A percentile compares a stretch with the other conserved stretches of the same genome.
These are phyloP conservation scores for Cryptophagus acutangulus DNA, from an alignment of 2,888 invertebrate genomes.

Conservation along the genomic window DNA sequence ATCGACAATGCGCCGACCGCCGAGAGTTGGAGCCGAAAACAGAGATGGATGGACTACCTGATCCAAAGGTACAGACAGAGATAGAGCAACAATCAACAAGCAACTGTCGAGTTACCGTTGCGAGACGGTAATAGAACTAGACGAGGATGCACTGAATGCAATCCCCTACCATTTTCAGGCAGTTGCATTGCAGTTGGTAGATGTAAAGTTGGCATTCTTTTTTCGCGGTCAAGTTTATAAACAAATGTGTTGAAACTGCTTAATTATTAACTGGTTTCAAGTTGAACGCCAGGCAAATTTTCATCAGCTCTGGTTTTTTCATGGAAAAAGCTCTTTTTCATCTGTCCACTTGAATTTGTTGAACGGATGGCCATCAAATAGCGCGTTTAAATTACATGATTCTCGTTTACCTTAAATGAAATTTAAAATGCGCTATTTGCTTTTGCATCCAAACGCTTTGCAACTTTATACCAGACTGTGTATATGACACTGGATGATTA, in stretches of 20 bases:
- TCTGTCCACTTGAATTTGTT: background rate
- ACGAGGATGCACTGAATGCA: slow-evolving; percentile 10
- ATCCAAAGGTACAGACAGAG: slow-evolving; percentile 13
- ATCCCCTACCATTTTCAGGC: slow-evolving; percentile 5
- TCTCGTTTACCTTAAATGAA: slow-evolving; percentile 4
- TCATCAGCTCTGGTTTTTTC: background rate
- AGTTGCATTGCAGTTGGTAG: background rate
- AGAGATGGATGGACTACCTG: slow-evolving; percentile 12
- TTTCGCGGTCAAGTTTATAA: background rate
- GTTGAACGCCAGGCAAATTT: background rate
- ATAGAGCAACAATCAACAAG: slow-evolving; percentile 29
- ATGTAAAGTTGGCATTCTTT: background rate
- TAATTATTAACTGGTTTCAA: background rate
- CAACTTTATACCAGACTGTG: too few relatives aligned
- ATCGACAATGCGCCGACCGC: slow-evolving; percentile 19
- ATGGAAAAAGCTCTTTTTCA: background rate
- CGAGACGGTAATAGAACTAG: slow-evolving; percentile 11
- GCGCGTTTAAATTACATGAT: background rate
- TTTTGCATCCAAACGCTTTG: too few relatives aligned
- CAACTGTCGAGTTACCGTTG: slow-evolving; percentile 22
- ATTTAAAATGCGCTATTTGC: background rate
- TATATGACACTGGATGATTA: too few relatives aligned
- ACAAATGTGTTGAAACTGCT: slow-evolving; percentile 5
- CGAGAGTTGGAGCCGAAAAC: slow-evolving; percentile 12
- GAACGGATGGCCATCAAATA: background rate